Percentiles rank a stretch among this genome's conserved stretches.
Evolutionary conservation across 2,888 invertebrate species (phyloP).

Genomic region (Mechanitis messenoides): DNA sequence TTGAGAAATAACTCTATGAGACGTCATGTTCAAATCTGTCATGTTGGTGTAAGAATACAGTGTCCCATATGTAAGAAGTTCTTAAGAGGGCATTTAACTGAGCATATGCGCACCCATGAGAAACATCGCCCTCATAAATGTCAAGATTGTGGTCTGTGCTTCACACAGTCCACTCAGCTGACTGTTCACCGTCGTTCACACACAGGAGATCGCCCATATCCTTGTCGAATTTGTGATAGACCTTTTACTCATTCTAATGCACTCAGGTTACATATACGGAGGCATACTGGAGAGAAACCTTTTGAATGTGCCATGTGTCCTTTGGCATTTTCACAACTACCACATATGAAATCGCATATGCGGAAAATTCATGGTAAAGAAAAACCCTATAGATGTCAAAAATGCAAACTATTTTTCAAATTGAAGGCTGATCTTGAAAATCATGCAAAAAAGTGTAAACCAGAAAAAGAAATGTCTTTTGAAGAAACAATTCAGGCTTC

Average conservation of each 20-base stretch:
- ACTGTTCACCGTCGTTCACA: slow-evolving; percentile 91
- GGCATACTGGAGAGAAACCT: slow-evolving; percentile 91
- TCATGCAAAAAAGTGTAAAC: slow-evolving; percentile 76
- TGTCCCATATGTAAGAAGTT: slow-evolving; percentile 89
- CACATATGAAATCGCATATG: slow-evolving; percentile 93
- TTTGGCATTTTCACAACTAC: slow-evolving; percentile 86
- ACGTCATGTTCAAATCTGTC: slow-evolving; percentile 85
- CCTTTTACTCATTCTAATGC: slow-evolving; percentile 91
- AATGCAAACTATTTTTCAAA: slow-evolving; percentile 84
- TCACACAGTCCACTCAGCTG: slow-evolving; percentile 89
- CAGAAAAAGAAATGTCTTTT: slow-evolving; percentile 42
- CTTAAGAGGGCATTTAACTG: slow-evolving; percentile 87
- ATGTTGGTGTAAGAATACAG: slow-evolving; percentile 84
- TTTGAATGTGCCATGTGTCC: slow-evolving; percentile 84
- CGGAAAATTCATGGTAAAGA: slow-evolving; percentile 86
- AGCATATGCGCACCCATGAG: slow-evolving; percentile 88
- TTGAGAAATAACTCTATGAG: slow-evolving; percentile 83
- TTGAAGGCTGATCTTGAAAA: slow-evolving; percentile 83
- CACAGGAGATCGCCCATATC: slow-evolving; percentile 88
- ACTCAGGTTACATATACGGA: slow-evolving; percentile 86
- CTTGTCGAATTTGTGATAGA: slow-evolving; percentile 87
- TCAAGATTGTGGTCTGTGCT: slow-evolving; percentile 85
- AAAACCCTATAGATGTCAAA: slow-evolving; percentile 85
- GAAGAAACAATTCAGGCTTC: slow-evolving; percentile 47
- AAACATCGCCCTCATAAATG: slow-evolving; percentile 87